Conservation (phyloP, 2,797 vertebrate species). For the Lepus townsendii region DNA sequence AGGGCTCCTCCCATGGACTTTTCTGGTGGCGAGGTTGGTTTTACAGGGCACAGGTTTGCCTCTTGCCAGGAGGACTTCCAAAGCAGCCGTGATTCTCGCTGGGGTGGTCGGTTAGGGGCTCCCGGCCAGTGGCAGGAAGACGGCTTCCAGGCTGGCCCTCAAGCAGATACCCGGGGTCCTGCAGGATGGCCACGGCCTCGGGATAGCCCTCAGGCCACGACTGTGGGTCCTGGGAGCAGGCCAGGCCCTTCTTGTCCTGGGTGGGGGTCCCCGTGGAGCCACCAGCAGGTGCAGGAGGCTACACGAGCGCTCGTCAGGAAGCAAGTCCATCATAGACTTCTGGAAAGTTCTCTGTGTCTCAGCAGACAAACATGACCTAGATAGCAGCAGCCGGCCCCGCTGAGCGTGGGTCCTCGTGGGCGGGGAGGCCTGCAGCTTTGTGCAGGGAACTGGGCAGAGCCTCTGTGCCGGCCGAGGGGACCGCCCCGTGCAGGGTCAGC, state of each 20-base stretch:
- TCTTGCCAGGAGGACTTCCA: no score
- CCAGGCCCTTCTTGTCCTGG: neutral
- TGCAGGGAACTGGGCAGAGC: rapidly evolving
- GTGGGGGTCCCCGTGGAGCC: neutral
- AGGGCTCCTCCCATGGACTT: neutral
- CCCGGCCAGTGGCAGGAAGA: neutral
- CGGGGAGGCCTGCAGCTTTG: neutral
- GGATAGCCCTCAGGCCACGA: neutral
- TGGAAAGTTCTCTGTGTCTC: neutral
- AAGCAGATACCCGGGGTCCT: neutral
- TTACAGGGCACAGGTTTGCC: neutral
- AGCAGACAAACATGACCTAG: neutral
- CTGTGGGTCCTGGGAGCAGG: rapidly evolving
- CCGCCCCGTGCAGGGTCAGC: neutral
- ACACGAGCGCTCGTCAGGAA: neutral
- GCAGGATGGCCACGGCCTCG: neutral
- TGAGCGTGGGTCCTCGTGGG: neutral
- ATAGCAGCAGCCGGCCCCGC: no score
- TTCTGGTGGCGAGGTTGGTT: neutral
- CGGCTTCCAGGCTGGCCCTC: neutral
- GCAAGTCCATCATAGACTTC: neutral
- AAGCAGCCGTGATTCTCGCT: neutral
- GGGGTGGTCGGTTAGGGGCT: neutral
- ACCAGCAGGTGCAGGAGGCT: neutral
- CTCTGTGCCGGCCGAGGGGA: neutral